Evolutionary conservation across 2,797 vertebrate genomes (phyloP).

Genomic region (Lepidocolaptes lacrymiger): DNA sequence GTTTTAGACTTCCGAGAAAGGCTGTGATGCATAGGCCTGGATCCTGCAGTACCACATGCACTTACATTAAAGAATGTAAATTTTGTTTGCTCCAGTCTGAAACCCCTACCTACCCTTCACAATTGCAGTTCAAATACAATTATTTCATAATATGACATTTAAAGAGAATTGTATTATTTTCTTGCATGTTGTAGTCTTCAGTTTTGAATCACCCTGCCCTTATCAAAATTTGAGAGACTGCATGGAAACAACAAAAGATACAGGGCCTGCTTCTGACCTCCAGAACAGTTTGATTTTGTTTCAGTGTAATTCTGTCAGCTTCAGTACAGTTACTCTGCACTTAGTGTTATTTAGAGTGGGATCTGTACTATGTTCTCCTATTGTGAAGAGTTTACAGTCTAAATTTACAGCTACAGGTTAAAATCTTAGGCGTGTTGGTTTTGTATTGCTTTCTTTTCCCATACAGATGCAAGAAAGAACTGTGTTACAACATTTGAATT

Average conservation of each 20-base stretch:
- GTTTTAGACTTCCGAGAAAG: background rate
- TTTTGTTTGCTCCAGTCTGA: background rate
- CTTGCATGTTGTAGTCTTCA: background rate
- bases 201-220: background rate
- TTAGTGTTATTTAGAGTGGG: background rate
- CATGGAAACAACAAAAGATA: background rate
- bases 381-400: background rate
- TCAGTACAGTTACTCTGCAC: background rate
- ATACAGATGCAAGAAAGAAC: background rate
- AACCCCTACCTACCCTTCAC: background rate
- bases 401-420: background rate
- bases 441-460: background rate
- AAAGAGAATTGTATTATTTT: background rate
- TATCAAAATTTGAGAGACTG: background rate
- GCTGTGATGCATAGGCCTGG: background rate
- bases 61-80: background rate
- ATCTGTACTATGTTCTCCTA: background rate
- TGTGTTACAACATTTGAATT: background rate
- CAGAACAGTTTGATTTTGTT: background rate
- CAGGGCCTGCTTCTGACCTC: background rate
- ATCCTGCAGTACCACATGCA: background rate
- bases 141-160: background rate
- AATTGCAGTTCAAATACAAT: background rate
- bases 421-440: background rate
- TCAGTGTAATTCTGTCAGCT: background rate